Percentiles rank a stretch among this genome's conserved stretches.
These are phyloP conservation scores for Corythucha ciliata DNA, from an alignment of 2,888 invertebrate species.

Conservation along the genomic window DNA sequence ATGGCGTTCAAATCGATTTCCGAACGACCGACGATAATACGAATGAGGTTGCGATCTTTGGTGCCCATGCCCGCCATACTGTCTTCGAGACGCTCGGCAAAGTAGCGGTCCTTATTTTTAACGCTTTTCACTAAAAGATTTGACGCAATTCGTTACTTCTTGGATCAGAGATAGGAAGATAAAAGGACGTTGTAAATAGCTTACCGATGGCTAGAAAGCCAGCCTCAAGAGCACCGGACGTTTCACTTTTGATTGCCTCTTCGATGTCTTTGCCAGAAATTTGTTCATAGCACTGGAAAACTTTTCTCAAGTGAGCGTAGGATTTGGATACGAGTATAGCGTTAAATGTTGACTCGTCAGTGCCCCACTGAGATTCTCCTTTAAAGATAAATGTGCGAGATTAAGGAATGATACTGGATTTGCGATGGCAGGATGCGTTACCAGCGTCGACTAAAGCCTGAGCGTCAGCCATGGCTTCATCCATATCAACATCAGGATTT, in stretches of 20 bases:
- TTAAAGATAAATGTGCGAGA: slow-evolving; percentile 9
- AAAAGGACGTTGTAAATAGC: slow-evolving; percentile 18
- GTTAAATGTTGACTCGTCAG: slow-evolving; percentile 45
- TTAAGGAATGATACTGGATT: not conserved
- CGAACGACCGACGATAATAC: slow-evolving; percentile 45
- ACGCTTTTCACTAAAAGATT: slow-evolving; percentile 39
- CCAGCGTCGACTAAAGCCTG: slow-evolving; percentile 40
- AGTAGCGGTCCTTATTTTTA: slow-evolving; percentile 44
- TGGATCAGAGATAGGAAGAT: not conserved
- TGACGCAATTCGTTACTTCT: not conserved
- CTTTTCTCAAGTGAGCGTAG: slow-evolving; percentile 43
- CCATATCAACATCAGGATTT: slow-evolving; percentile 42
- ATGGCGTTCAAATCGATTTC: slow-evolving; percentile 46
- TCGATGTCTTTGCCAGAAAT: slow-evolving; percentile 42
- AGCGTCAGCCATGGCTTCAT: slow-evolving; percentile 45
- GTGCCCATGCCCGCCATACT: slow-evolving; percentile 48
- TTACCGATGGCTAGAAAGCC: slow-evolving; percentile 44
- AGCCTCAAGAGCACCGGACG: slow-evolving; percentile 42
- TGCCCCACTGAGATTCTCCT: slow-evolving; percentile 43
- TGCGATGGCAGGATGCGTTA: slow-evolving; percentile 29
- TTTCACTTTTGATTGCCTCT: slow-evolving; percentile 42
- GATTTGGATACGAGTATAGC: slow-evolving; percentile 44
- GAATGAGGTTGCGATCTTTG: slow-evolving; percentile 46
- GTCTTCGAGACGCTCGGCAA: slow-evolving; percentile 45
- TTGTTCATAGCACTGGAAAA: slow-evolving; percentile 44